Base-by-base conservation (phyloP, 2,797 vertebrate species). In the Arnoldichthys spilopterus region DNA sequence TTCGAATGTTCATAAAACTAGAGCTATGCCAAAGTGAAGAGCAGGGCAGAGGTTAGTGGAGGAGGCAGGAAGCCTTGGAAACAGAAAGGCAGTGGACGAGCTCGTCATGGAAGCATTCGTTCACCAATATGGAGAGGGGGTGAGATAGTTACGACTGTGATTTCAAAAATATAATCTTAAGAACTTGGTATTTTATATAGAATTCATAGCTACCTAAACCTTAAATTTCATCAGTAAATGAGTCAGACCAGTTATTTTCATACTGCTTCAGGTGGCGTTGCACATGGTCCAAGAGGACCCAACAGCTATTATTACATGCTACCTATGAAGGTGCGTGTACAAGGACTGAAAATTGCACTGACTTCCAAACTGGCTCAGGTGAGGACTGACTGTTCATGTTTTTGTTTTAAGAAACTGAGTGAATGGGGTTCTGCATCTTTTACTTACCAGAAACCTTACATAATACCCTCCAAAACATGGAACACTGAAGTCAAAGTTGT, bases 261-360 rank as follows among this genome's bases (percentile, higher is more conserved):
- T 51, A 9, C 26, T 15, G 12, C 53, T 79, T 0, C 90, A 98
- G 97, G 97, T 22, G 97, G 97, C 0, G 74, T 96, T 3, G 81
- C 93, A 69, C 95, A 96, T 0, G 97, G 97, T 12, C 97, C 97
- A 3, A 90, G 96, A 61, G 97, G 97, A 0, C 97, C 97, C 26
- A 97, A 89, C 9, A 97, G 97, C 72, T 98, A 96, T 84, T 98
- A 94, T 87, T 98, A 97, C 91, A 96, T 98, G 97, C 43, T 97
- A 63, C 97, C 97, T 78, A 96, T 98, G 96, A 96, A 96, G 56
- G 80, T 96, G 1, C 91, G 96, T 4, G 95, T 95, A 0, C 87
- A 91, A 63, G 97, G 95, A 28, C 93, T 98, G 69, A 97, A 96
- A 83, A 93, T 96, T 79, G 95, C 95, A 0, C 88, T 98, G 59